Percentiles rank a stretch among this genome's conserved stretches.
Conservation (phyloP, 2,888 invertebrate species). For the Latheticus oryzae region DNA sequence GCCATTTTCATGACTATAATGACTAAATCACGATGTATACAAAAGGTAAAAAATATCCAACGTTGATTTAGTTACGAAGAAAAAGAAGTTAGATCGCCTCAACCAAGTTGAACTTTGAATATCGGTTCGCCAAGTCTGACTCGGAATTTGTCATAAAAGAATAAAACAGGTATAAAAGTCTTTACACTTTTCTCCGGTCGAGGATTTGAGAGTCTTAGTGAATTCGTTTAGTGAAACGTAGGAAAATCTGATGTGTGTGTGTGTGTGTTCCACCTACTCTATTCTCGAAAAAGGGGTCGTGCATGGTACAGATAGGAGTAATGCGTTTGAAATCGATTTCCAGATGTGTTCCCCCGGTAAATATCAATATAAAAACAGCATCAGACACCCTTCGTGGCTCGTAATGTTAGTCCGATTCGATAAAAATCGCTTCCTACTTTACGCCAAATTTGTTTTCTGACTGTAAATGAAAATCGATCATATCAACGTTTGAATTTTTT, state of each 20-base stretch:
- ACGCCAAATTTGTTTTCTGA: slow-evolving; percentile 31
- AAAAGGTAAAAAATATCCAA: too few relatives aligned
- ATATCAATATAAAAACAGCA: slow-evolving; percentile 43
- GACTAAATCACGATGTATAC: slow-evolving; percentile 4
- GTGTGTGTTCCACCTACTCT: background rate
- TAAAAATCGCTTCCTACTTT: too few relatives aligned
- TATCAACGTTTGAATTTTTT: slow-evolving; percentile 1
- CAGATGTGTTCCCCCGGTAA: slow-evolving; percentile 36
- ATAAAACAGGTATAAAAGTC: slow-evolving; percentile 41
- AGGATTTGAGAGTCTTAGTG: slow-evolving; percentile 35
- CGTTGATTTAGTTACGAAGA: too few relatives aligned
- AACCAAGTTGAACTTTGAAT: slow-evolving; percentile 39
- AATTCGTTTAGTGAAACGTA: slow-evolving; percentile 34
- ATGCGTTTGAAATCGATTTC: slow-evolving; percentile 37
- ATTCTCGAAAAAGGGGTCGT: too few relatives aligned
- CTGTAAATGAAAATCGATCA: slow-evolving; percentile 37
- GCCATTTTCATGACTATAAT: slow-evolving; percentile 9
- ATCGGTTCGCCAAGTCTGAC: slow-evolving; percentile 33
- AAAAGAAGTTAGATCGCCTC: slow-evolving; percentile 25
- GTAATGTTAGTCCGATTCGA: slow-evolving; percentile 40
- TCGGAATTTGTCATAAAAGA: slow-evolving; percentile 41
- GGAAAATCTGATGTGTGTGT: too few relatives aligned
- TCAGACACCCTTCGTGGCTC: slow-evolving; percentile 30
- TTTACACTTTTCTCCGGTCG: slow-evolving; percentile 36
- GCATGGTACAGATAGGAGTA: slow-evolving; percentile 34